phyloP scores from a whole-genome alignment of 1,140 invertebrate species.

The Aricia agestis region DNA sequence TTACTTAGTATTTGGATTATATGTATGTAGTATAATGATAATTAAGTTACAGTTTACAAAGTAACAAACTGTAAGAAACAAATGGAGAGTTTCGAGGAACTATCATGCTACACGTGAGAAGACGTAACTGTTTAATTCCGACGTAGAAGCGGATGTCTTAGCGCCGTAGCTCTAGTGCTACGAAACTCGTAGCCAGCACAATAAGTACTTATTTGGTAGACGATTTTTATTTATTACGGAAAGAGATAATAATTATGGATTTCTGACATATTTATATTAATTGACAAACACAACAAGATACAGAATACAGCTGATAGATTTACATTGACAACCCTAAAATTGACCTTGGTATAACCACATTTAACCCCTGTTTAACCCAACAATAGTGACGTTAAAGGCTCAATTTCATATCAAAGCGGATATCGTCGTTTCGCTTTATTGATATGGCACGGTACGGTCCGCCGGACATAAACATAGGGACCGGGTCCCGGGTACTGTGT shows the following conservation, averaged over 20 bases:
- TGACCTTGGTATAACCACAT: neutral
- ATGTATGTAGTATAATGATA: neutral
- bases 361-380: neutral
- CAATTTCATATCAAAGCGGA: slow-evolving; percentile 6
- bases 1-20: neutral
- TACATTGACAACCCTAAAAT: neutral
- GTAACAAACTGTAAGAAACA: no score
- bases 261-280: no score
- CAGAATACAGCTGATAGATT: neutral
- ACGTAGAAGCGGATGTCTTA: no score
- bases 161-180: no score
- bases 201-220: no score
- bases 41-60: neutral
- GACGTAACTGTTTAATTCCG: no score
- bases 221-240: no score
- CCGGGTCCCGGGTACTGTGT: slow-evolving; percentile 52
- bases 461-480: slow-evolving; percentile 36
- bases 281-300: no score
- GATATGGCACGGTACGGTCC: neutral
- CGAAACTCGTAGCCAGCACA: no score
- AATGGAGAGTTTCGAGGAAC: no score
- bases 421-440: slow-evolving; percentile 10
- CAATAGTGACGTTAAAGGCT: slow-evolving; percentile 5
- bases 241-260: no score
- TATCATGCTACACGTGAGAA: no score